Base-by-base conservation (phyloP, 2,888 invertebrate genomes). In the Drosophila merina region DNA sequence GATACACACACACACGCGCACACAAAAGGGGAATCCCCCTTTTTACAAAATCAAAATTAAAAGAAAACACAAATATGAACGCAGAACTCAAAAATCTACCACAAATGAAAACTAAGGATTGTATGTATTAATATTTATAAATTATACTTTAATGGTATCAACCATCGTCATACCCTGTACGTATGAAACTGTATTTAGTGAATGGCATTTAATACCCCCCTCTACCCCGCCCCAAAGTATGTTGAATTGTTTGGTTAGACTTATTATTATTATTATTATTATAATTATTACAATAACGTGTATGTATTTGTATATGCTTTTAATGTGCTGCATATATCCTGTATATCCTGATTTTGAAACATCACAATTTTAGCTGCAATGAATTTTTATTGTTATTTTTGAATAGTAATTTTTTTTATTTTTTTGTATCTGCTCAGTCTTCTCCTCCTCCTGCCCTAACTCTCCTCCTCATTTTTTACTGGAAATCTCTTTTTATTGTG, bases 131-230 rank as follows among this genome's bases (percentile, higher is more conserved):
- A 42, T 50, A 44, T 36, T 56, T 56, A 58, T 50, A 42, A 60
- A 62, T 42, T 48, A 31, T 62, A 62, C 40, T 58, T 62, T 62
- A 62, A 62, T 50, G 74, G 67, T 63, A 42, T 20, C 40, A 75
- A 48, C 68, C 48, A 38, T 66, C 36, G 69, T 58, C 74, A 67
- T 47, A 20, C 20, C 20, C 20, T 20, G 20, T 20, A 20, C 20
- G 55, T 64, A 67, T 50, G 49, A 49, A 44, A 56, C 36, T 85
- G 79, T 84, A 79, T 84, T 86, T 86, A 86, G 81, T 77, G 73
- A 87, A 88, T 89, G 86, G 88, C 88, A 88, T 89, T 88, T 89
- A 89, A 88, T 75, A 20, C 20, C 20, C 20, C 20, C 20, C 20
- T 20, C 20, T 20, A 20, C 20, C 20, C 20, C 20, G 1, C 2